These are phyloP conservation scores for Rotaria sp. DNA, from an alignment of 2,888 invertebrate species.

Conservation along the genomic window DNA sequence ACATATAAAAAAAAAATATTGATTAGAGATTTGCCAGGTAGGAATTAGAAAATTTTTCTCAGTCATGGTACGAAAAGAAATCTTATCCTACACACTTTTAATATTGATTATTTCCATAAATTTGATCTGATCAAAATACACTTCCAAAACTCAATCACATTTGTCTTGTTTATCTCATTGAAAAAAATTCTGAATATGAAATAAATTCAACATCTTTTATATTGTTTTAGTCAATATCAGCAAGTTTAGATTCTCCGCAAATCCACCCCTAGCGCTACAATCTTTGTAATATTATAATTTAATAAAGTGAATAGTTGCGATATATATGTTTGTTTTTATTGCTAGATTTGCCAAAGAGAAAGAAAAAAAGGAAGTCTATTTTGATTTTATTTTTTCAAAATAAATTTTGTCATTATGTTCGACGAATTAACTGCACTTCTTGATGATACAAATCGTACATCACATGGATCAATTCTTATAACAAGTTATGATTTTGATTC, in stretches of 20 bases:
- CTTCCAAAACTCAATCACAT: too few species aligned
- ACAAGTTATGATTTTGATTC: constrained; percentile 10
- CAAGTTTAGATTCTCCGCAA: neutral
- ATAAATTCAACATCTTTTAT: too few species aligned
- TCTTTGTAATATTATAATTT: neutral
- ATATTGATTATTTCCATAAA: too few species aligned
- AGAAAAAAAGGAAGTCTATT: neutral
- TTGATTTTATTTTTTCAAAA: neutral
- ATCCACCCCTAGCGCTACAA: neutral
- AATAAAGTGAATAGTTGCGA: neutral
- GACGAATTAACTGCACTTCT: neutral
- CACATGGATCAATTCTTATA: neutral
- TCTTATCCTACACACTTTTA: too few species aligned
- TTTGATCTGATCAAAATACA: too few species aligned
- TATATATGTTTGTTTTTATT: neutral
- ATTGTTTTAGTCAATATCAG: too few species aligned
- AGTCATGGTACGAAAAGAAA: too few species aligned
- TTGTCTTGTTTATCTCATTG: too few species aligned
- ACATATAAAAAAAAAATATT: too few species aligned
- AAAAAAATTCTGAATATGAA: too few species aligned
- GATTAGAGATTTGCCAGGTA: too few species aligned
- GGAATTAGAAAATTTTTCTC: too few species aligned
- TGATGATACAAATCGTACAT: neutral
- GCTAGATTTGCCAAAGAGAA: neutral
- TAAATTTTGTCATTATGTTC: neutral